phyloP scores from a whole-genome alignment of 2,113 vertebrate genomes.

The Ameiurus melas region DNA sequence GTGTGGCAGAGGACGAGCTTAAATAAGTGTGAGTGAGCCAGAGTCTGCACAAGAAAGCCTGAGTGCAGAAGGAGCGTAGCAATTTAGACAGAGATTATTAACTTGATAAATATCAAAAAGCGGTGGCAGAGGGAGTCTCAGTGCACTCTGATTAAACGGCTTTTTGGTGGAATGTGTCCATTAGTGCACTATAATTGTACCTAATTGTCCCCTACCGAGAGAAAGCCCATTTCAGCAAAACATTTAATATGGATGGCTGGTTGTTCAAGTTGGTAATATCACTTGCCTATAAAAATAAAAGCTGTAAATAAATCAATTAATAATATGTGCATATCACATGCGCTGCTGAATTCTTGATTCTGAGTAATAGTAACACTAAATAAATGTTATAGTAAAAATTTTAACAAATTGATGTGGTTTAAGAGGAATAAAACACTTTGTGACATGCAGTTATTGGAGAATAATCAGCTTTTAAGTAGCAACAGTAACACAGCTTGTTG shows the following conservation, averaged over 20 bases:
- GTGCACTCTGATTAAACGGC: constrained; percentile 32
- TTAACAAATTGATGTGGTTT: background rate
- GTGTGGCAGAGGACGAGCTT: background rate
- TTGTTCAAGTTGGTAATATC: background rate
- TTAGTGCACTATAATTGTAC: constrained; percentile 16
- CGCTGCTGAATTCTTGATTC: too few species aligned
- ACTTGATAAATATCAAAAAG: constrained; percentile 63
- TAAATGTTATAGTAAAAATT: too few species aligned
- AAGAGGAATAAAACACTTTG: background rate
- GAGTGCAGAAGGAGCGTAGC: constrained; percentile 7
- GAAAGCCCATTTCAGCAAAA: constrained; percentile 7
- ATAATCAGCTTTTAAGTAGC: background rate
- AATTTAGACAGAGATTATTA: constrained; percentile 57
- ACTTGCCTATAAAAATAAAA: constrained; percentile 6
- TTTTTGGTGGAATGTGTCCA: constrained; percentile 29
- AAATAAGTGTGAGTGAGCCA: background rate
- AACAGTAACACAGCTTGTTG: background rate
- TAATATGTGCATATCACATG: too few species aligned
- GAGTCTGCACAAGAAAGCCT: background rate
- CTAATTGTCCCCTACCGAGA: constrained; percentile 4
- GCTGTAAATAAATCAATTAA: constrained; percentile 9
- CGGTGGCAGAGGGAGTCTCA: constrained; percentile 55
- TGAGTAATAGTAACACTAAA: too few species aligned
- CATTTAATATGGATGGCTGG: background rate
- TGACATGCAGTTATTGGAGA: background rate